Base-by-base conservation (phyloP, 2,797 vertebrate species). In the Enteromius fasciolatus region DNA sequence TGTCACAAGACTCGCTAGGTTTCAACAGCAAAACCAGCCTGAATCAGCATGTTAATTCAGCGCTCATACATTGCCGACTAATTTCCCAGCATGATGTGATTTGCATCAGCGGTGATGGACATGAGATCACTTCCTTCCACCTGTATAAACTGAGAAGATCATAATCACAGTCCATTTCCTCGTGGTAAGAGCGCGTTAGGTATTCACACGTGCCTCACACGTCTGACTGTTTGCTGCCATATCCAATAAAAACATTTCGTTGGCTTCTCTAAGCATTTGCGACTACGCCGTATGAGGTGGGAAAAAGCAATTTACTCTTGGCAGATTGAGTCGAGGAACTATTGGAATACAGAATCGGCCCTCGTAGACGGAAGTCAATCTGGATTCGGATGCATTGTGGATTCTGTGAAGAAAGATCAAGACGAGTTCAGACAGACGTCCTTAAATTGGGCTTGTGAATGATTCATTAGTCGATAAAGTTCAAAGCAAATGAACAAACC, bases 391-490 rank as follows among this genome's bases (percentile, higher is more conserved):
- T 44, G 44, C 28, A 2, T 33, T 48, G 57, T 33, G 57, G 75
- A n/a, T 80, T 59, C 15, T n/a, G 10, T 41, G 50, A 59, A 39
- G 64, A 25, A 80, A 76, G 52, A 54, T 80, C 25, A 63, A 7
- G n/a, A 9, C 8, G 3, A 46, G 41, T 44, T 66, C 64, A 76
- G 57, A 70, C 72, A 46, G 17, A 17, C 31, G 36, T 69, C 36
- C 68, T 48, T 72, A 57, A 73, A 70, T 41, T 31, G 25, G 18
- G 57, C 57, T 72, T 41, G 25, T 50, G 25, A 57, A 69, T 33
- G 63, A 78, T 73, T 81, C 57, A 73, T 81, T 81, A 78, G 79
- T 64, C 15, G 4, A 67, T 78, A 66, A 78, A 85, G 75, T 39
- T 52, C 80, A 14, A 17, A 69, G 72, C 23, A 63, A 74, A 8